Evolutionary conservation across 2,113 vertebrate genomes (phyloP), one percentile per base, ranked within the genome.

Genomic region (Pontoporia blainvillei): DNA sequence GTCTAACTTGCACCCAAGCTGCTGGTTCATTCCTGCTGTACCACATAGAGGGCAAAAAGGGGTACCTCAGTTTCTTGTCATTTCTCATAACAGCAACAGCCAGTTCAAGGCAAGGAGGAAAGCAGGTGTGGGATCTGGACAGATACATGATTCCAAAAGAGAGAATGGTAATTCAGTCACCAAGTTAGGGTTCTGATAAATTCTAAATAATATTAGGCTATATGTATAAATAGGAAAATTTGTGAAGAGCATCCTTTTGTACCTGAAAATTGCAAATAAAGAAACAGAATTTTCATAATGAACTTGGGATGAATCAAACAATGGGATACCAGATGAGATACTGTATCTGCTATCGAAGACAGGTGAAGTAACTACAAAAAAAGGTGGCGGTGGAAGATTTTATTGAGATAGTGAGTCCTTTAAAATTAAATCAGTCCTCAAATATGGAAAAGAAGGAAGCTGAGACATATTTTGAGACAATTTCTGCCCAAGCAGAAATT

Each of bases 401-500:
- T 64, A 90, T 6, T 86, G 59, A 88, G 90, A 86, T 85, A 94
- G 39, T 41, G 27, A 92, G 52, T 92, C 62, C 72, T 95, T 95
- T 93, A 83, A 97, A 96, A 91, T 64, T 31, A 86, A 93, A 39
- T 76, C 67, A 75, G 39, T 83, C 59, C 54, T 72, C 81, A 90
- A 95, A 96, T 75, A 91, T 62, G 90, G 76, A 93, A 94, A 79
- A 93, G 49, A 52, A 52, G 52, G 52, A 52, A 52, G 52, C 52
- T 52, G 52, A 52, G 52, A 52, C 52, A 52, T 52, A 52, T 52
- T 52, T 52, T 52, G 52, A 52, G 52, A 52, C 52, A 18, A 17
- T 52, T 52, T 52, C 52, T 52, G 49, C 59, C 93, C 39, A 13
- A 52, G 95, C 23, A 97, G 90, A 54, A 96, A 98, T 91, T 79